Base-by-base conservation (phyloP, 2,888 invertebrate species). In the Tridacna crocea region DNA sequence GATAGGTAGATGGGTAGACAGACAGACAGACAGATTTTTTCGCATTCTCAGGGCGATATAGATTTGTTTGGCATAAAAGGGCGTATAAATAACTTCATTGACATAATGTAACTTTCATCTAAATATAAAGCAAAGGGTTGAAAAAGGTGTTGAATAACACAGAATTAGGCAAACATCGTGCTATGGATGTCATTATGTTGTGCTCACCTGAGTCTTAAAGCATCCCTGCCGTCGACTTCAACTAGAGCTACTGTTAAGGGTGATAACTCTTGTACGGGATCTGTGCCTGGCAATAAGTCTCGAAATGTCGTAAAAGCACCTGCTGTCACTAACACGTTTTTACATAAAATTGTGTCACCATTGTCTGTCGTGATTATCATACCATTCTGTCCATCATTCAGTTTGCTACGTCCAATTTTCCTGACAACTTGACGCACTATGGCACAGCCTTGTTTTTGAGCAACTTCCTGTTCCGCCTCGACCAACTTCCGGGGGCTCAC, bases 401-500 rank as follows among this genome's bases (percentile, higher is more conserved):
- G 22, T 12, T 26, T 55, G 12, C 48, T 24, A 58, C 74, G 51
- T 55, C 36, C 47, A 15, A 87, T 80, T 6, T 75, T 22, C 0
- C 63, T 63, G 1, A 85, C 89, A 0, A 85, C 75, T 26, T 89
- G 88, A 13, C 80, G 72, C 51, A 87, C 79, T 13, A 85, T 63
- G n/a, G 65, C 74, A 79, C 88, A 89, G 15, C 88, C 88, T 15
- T 80, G 55, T 26, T 72, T 65, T n/a, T 26, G 51, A 0, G 88
- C 88, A 24, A 85, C 75, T 24, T 72, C 75, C 58, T 84, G 81
- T 65, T 89, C 88, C 26, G 88, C 88, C 51, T 72, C 58, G 17
- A 87, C 82, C 17, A 88, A 60, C 46, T 79, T 82, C 70, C 88
- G 60, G 8, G 88, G 88, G 61, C 80, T 89, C 12, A 89, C 84